These are phyloP conservation scores for Eupristina koningsbergeri DNA, from an alignment of 1,140 invertebrate species.

Conservation along the genomic window DNA sequence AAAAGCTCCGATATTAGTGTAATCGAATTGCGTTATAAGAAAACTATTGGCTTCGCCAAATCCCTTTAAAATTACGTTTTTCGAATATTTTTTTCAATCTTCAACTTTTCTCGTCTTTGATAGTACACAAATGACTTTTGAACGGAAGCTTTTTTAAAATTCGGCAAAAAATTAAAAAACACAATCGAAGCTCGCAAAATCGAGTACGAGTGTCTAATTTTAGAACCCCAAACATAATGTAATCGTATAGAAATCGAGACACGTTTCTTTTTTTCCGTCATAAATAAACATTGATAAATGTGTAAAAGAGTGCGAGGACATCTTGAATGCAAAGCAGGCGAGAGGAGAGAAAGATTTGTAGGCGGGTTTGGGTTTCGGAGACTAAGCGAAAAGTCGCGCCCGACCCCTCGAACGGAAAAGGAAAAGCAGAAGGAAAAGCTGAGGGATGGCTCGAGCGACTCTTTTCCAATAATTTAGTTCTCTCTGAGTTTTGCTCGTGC, in stretches of 20 bases:
- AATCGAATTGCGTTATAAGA: too few species aligned
- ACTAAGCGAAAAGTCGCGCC: conserved; percentile 30
- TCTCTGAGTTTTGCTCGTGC: not conserved
- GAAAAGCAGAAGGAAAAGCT: conserved; percentile 38
- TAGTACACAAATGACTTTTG: too few species aligned
- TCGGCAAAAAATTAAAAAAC: not conserved
- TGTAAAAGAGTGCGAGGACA: conserved; percentile 41
- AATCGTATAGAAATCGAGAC: not conserved
- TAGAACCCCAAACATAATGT: too few species aligned
- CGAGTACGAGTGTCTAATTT: not conserved
- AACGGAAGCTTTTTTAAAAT: not conserved
- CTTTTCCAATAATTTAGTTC: conserved; percentile 63
- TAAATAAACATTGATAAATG: conserved; percentile 47
- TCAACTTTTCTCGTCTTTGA: too few species aligned
- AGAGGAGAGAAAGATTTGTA: conserved; percentile 46
- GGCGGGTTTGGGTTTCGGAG: not conserved
- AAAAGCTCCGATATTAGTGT: too few species aligned
- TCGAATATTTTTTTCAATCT: too few species aligned
- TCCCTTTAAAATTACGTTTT: too few species aligned
- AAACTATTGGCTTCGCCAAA: too few species aligned
- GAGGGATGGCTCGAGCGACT: conserved; percentile 47
- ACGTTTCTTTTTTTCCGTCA: not conserved
- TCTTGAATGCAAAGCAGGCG: conserved; percentile 57
- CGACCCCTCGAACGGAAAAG: too few species aligned
- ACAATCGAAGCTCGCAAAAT: not conserved